Conservation (phyloP, 2,888 invertebrate genomes). For the Ochropacha duplaris region DNA sequence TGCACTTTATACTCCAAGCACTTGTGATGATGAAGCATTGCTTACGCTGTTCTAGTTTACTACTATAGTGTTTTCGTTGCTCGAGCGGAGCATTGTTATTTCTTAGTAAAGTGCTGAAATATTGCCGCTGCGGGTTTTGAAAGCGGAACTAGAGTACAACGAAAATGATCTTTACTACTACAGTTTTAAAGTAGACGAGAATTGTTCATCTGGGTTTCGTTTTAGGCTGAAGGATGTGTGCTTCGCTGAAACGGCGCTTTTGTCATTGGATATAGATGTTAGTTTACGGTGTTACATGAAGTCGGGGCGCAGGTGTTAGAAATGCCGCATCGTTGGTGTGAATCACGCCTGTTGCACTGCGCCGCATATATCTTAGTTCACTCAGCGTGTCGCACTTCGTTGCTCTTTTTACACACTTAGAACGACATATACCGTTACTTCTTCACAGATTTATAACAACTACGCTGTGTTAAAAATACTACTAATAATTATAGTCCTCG, state of each 20-base stretch:
- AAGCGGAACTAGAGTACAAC: constrained; percentile 45
- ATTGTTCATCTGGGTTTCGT: constrained; percentile 54
- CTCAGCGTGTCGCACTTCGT: constrained; percentile 61
- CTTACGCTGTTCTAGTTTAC: constrained; percentile 61
- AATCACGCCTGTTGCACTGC: constrained; percentile 71
- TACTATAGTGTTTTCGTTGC: constrained; percentile 63
- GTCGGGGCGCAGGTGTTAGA: constrained; percentile 63
- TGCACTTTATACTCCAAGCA: constrained; percentile 41
- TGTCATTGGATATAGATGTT: constrained; percentile 21
- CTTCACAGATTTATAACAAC: constrained; percentile 16
- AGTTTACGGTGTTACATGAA: constrained; percentile 24
- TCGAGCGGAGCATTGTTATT: constrained; percentile 73
- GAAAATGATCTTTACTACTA: constrained; percentile 61
- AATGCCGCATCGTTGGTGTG: constrained; percentile 58
- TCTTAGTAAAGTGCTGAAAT: constrained; percentile 74
- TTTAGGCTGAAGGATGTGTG: constrained; percentile 36
- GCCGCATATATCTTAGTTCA: constrained; percentile 73
- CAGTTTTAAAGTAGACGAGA: constrained; percentile 49
- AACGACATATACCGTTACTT: constrained; percentile 27
- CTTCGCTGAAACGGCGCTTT: constrained; percentile 35
- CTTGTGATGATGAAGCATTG: constrained; percentile 66
- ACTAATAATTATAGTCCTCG: neutral
- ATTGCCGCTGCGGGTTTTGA: constrained; percentile 61
- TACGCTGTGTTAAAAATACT: neutral
- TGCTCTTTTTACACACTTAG: constrained; percentile 55